A percentile compares a stretch with the other conserved stretches of the same genome.
Evolutionary conservation across 2,888 invertebrate species (phyloP).

Genomic region (Eucera pruinosa): DNA sequence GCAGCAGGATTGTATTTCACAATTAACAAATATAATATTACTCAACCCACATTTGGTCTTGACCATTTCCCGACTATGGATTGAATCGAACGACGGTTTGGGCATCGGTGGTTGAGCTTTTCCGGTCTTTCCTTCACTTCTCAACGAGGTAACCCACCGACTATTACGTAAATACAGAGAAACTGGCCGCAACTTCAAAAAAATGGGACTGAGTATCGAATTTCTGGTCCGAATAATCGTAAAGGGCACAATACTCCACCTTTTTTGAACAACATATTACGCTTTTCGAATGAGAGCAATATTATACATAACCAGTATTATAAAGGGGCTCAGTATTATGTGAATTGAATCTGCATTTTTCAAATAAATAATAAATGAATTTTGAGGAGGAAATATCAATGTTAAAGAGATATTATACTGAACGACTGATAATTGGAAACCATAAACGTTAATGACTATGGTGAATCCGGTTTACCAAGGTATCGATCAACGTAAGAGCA

Average conservation of each 20-base stretch:
- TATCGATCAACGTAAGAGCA: constrained; percentile 49
- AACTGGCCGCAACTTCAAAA: constrained; percentile 28
- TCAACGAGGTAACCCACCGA: constrained; percentile 52
- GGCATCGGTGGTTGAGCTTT: constrained; percentile 40
- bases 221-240: constrained; percentile 42
- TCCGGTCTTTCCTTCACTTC: constrained; percentile 39
- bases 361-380: background rate
- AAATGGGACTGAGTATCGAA: constrained; percentile 42
- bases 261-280: background rate
- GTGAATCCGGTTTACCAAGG: constrained; percentile 15
- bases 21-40: constrained; percentile 84
- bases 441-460: constrained; percentile 8
- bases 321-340: no score
- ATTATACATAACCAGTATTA: no score
- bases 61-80: constrained; percentile 70
- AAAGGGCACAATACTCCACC: background rate
- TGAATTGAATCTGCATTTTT: no score
- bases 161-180: constrained; percentile 73
- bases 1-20: constrained; percentile 80
- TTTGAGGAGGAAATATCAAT: background rate
- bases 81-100: constrained; percentile 39
- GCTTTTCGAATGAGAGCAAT: no score
- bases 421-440: background rate
- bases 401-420: background rate
- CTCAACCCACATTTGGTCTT: constrained; percentile 75